These are phyloP conservation scores for Galbula dea DNA, from an alignment of 2,113 vertebrate species.

Conservation along the genomic window DNA sequence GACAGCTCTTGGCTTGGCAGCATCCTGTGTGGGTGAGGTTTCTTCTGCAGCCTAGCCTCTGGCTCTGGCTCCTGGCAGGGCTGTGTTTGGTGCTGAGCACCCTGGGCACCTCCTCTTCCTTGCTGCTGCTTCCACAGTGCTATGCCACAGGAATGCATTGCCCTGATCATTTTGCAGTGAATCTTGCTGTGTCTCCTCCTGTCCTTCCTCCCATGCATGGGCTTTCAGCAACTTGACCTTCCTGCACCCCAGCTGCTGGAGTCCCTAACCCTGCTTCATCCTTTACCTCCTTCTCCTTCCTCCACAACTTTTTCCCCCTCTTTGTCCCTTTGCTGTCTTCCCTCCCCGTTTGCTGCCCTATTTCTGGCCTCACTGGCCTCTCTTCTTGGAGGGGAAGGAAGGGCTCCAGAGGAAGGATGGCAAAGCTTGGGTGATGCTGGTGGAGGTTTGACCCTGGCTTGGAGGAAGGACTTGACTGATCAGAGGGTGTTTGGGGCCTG, in stretches of 20 bases:
- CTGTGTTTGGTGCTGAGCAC: neutral
- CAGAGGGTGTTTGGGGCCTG: neutral
- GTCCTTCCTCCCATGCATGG: neutral
- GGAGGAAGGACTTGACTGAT: neutral
- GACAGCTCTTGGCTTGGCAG: neutral
- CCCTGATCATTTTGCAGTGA: neutral
- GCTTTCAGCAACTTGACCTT: neutral
- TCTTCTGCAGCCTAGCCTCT: neutral
- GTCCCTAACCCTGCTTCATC: rapidly evolving
- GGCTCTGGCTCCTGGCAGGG: neutral
- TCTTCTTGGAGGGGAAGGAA: neutral
- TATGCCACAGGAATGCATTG: rapidly evolving
- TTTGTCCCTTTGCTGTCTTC: neutral
- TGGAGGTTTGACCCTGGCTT: neutral
- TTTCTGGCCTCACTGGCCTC: neutral
- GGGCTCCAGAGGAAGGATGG: neutral
- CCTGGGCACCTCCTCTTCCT: neutral
- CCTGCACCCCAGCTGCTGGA: neutral
- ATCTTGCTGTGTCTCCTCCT: rapidly evolving
- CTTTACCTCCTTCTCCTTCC: neutral
- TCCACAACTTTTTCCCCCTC: rapidly evolving
- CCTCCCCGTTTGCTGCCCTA: neutral
- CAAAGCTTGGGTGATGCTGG: neutral
- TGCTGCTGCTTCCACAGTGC: neutral
- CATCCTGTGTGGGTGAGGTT: neutral